phyloP scores from a whole-genome alignment of 2,888 invertebrate genomes.

The Pollenia angustigena region DNA sequence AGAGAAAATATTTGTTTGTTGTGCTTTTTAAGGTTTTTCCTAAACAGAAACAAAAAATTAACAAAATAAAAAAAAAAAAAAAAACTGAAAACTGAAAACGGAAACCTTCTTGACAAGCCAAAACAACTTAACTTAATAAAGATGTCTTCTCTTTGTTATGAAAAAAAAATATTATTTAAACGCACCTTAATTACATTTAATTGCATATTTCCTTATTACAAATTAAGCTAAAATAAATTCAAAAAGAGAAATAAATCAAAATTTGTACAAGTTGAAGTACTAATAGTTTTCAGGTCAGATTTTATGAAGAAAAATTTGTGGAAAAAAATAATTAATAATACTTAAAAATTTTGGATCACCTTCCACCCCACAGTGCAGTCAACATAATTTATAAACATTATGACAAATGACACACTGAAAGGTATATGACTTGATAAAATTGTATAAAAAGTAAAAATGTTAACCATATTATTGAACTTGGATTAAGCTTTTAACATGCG shows the following conservation, averaged over 20 bases:
- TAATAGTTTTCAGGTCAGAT: background rate
- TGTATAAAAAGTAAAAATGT: too few species aligned
- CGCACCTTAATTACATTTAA: conserved; percentile 53
- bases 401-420: too few species aligned
- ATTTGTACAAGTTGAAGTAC: conserved; percentile 1
- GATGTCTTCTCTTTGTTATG: conserved; percentile 1
- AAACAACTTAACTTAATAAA: background rate
- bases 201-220: conserved; percentile 55
- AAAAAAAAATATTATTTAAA: conserved; percentile 45
- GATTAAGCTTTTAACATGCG: too few species aligned
- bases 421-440: too few species aligned
- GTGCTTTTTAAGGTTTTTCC: background rate
- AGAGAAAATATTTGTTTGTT: conserved; percentile 24
- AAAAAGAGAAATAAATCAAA: background rate
- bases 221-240: conserved; percentile 33
- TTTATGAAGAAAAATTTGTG: too few species aligned
- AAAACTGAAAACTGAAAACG: conserved; percentile 34
- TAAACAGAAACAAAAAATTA: conserved; percentile 5
- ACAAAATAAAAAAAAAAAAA: conserved; percentile 14
- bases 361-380: too few species aligned
- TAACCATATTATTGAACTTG: too few species aligned
- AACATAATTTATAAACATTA: too few species aligned
- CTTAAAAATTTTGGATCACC: too few species aligned
- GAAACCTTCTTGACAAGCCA: conserved; percentile 24
- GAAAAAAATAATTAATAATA: too few species aligned